phyloP scores from a whole-genome alignment of 2,888 invertebrate genomes.

The Megaustenia siamemsis region DNA sequence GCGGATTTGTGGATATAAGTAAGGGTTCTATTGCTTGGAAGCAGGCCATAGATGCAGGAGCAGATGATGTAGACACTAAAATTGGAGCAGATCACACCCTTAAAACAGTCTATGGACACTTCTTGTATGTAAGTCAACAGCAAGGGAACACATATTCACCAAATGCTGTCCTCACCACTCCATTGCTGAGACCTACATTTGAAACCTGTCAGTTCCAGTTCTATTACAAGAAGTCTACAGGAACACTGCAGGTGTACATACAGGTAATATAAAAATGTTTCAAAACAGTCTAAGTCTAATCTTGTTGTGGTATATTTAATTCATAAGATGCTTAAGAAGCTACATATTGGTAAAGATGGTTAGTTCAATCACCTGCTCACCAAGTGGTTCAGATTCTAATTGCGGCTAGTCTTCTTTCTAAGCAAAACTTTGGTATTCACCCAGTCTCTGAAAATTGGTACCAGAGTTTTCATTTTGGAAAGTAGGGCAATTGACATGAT shows the following conservation, averaged over 20 bases:
- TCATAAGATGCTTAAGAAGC: no score
- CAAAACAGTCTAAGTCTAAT: background rate
- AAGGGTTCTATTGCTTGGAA: constrained; percentile 69
- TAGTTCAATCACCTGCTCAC: no score
- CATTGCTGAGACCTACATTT: constrained; percentile 83
- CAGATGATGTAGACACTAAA: constrained; percentile 66
- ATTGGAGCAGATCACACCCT: constrained; percentile 69
- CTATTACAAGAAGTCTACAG: constrained; percentile 55
- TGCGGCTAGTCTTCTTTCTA: no score
- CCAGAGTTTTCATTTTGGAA: no score
- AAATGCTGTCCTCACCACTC: constrained; percentile 64
- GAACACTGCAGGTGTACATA: constrained; percentile 38
- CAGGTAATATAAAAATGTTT: constrained; percentile 17
- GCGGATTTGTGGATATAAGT: constrained; percentile 69
- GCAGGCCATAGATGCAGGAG: constrained; percentile 63
- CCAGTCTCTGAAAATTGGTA: no score
- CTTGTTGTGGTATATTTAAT: background rate
- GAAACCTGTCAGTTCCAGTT: constrained; percentile 87
- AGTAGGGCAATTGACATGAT: no score
- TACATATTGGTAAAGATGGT: no score
- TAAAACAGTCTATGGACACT: constrained; percentile 80
- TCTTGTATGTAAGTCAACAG: constrained; percentile 85
- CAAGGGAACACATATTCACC: constrained; percentile 61
- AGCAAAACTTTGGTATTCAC: no score
- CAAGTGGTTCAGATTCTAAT: no score